Conservation (phyloP, 2,888 invertebrate species). For the Drosophila rellima region DNA sequence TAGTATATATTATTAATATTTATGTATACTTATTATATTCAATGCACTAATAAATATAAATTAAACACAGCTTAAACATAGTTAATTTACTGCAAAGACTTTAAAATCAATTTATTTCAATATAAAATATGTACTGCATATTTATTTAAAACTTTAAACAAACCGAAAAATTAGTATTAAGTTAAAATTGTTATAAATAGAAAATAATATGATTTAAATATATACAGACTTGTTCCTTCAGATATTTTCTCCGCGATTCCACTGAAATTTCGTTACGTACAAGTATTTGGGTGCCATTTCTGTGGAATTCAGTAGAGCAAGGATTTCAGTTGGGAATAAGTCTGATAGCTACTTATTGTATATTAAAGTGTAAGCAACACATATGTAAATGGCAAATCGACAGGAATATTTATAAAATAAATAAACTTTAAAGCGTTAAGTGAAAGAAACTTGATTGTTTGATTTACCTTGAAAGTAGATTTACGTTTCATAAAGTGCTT, state of each 20-base stretch:
- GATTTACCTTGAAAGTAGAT: not conserved
- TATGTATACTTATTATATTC: constrained; percentile 13
- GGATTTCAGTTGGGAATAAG: constrained; percentile 12
- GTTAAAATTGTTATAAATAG: constrained; percentile 55
- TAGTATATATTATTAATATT: constrained; percentile 40
- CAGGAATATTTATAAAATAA: constrained; percentile 80
- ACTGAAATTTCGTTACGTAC: not conserved
- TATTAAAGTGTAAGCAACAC: constrained; percentile 55
- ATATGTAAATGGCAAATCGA: constrained; percentile 71
- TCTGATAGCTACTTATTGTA: constrained; percentile 41
- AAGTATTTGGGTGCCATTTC: not conserved
- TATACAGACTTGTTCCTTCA: constrained; percentile 9
- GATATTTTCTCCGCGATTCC: not conserved
- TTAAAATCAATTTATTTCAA: constrained; percentile 36
- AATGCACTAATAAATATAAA: constrained; percentile 23
- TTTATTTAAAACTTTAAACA: constrained; percentile 35
- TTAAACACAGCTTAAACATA: constrained; percentile 43
- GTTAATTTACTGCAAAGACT: constrained; percentile 29
- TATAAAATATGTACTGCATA: constrained; percentile 35
- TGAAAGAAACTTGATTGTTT: constrained; percentile 4
- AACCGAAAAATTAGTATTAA: constrained; percentile 44
- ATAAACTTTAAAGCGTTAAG: constrained; percentile 67
- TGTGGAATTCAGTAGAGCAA: not conserved
- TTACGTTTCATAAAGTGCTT: constrained; percentile 3
- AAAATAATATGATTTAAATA: constrained; percentile 42